phyloP scores from a whole-genome alignment of 2,888 invertebrate species.

The Vesta saturnalis region DNA sequence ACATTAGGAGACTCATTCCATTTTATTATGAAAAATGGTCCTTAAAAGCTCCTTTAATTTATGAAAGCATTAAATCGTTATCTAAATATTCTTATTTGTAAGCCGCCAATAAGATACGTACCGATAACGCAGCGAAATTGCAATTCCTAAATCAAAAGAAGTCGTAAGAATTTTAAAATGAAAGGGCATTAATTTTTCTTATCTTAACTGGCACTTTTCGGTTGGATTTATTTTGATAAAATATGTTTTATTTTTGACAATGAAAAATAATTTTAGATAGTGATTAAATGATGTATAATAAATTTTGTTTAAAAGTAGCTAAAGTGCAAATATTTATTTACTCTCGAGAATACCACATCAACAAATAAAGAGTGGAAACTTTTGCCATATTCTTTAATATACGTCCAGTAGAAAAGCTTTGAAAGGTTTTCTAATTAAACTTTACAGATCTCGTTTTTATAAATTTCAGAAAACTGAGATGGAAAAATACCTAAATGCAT shows the following conservation, averaged over 20 bases:
- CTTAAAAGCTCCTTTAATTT: neutral
- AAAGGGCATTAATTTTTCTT: neutral
- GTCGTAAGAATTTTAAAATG: constrained; percentile 4
- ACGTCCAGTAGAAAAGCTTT: neutral
- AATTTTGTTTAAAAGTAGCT: no score
- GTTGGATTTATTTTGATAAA: no score
- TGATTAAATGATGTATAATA: neutral
- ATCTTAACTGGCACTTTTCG: neutral
- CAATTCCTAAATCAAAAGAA: neutral
- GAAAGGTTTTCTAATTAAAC: constrained; percentile 1
- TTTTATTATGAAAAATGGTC: neutral
- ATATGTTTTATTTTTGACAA: no score
- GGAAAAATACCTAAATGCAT: neutral
- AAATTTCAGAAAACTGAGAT: constrained; percentile 1
- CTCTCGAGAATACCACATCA: neutral
- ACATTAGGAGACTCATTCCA: neutral
- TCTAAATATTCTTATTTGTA: no score
- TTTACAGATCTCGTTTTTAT: neutral
- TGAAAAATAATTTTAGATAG: no score
- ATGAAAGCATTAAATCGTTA: neutral
- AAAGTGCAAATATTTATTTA: neutral
- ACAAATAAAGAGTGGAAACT: neutral
- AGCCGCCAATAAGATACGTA: no score
- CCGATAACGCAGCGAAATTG: neutral
- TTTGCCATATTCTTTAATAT: no score